These are phyloP conservation scores for Petrocephalus schoutedeni DNA, from an alignment of 2,797 vertebrate genomes.

Conservation along the genomic window DNA sequence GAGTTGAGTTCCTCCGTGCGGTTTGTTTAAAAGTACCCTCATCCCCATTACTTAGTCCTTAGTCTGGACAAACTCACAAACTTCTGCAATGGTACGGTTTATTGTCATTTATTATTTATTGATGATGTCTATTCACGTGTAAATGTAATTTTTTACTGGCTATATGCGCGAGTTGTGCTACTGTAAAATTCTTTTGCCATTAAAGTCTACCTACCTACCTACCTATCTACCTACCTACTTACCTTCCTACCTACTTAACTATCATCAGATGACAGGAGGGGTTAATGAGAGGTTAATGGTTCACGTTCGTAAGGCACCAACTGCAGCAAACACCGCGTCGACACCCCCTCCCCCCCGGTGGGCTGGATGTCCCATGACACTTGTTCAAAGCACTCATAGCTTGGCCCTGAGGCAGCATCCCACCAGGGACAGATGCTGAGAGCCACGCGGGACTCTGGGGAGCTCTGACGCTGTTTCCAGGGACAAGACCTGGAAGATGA, in stretches of 20 bases:
- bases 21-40: background rate
- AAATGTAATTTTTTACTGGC: background rate
- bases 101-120: background rate
- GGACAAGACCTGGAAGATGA: background rate
- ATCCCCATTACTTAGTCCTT: background rate
- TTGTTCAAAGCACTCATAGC: background rate
- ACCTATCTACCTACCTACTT: background rate
- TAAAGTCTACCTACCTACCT: background rate
- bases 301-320: background rate
- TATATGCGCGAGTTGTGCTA: background rate
- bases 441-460: background rate
- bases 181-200: background rate
- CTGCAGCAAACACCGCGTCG: background rate
- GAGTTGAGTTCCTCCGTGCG: background rate
- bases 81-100: background rate
- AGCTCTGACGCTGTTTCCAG: background rate
- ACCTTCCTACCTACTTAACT: background rate
- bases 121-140: background rate
- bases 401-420: background rate
- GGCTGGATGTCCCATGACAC: background rate
- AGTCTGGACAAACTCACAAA: background rate
- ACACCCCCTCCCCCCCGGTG: background rate
- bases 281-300: background rate
- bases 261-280: background rate
- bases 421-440: background rate